These are phyloP conservation scores for Apostichopus leukothele DNA, from an alignment of 53 echinoderm and acorn worm species.

Conservation along the genomic window DNA sequence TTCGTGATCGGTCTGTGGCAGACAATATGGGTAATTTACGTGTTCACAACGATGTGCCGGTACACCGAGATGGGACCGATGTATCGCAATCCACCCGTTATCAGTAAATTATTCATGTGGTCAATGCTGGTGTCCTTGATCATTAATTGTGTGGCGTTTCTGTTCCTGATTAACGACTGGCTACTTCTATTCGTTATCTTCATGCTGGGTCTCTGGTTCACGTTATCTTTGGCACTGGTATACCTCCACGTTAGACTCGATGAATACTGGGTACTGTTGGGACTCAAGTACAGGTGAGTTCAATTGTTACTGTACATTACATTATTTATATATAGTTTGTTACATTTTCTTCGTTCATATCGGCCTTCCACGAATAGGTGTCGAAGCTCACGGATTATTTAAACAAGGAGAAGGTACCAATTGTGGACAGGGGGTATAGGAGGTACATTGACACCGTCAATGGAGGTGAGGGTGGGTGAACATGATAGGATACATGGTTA, in stretches of 20 bases:
- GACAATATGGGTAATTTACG: slow-evolving; percentile 53
- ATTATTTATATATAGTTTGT: too few species aligned
- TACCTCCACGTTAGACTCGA: slow-evolving; percentile 31
- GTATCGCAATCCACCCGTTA: slow-evolving; percentile 59
- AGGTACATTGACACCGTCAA: too few species aligned
- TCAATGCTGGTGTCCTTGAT: slow-evolving; percentile 41
- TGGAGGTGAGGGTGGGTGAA: too few species aligned
- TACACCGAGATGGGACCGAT: slow-evolving; percentile 55
- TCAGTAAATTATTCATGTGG: slow-evolving; percentile 52
- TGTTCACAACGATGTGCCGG: slow-evolving; percentile 45
- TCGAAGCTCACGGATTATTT: too few species aligned
- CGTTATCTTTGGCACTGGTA: slow-evolving; percentile 4
- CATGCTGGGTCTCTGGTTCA: slow-evolving; percentile 40
- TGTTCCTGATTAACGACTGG: slow-evolving; percentile 41
- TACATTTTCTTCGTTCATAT: too few species aligned
- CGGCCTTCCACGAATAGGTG: too few species aligned
- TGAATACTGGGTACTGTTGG: slow-evolving; percentile 39
- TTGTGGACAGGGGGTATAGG: too few species aligned
- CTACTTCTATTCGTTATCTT: slow-evolving; percentile 49
- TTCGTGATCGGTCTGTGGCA: slow-evolving; percentile 57
- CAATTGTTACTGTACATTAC: neutral
- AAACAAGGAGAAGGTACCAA: too few species aligned
- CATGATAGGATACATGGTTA: too few species aligned
- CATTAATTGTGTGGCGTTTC: slow-evolving; percentile 49
- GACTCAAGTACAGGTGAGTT: slow-evolving; percentile 41